Percentiles rank a stretch among this genome's conserved stretches.
These are phyloP conservation scores for Ditula angustiorana DNA, from an alignment of 2,888 invertebrate genomes.

Conservation along the genomic window DNA sequence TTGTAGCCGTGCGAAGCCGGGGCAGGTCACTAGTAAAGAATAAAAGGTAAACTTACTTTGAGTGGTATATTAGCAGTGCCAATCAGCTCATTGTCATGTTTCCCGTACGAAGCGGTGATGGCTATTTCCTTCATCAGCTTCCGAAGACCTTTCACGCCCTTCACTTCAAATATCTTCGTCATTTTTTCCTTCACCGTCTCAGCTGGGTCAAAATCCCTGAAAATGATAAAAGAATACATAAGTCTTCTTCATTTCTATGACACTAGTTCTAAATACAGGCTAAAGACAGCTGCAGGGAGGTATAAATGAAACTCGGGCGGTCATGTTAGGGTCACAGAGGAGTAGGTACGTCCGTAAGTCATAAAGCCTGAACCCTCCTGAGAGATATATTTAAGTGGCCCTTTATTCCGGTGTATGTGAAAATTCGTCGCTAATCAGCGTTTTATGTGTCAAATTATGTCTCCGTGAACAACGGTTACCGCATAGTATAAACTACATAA, in stretches of 20 bases:
- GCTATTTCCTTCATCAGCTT: slow-evolving; percentile 96
- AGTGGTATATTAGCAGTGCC: slow-evolving; percentile 94
- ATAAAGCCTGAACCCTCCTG: too few relatives aligned
- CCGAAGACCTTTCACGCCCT: slow-evolving; percentile 93
- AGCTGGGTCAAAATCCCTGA: slow-evolving; percentile 95
- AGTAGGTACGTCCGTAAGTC: too few relatives aligned
- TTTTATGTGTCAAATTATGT: too few relatives aligned
- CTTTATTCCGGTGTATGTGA: too few relatives aligned
- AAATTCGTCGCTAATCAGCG: too few relatives aligned
- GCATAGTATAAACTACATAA: too few relatives aligned
- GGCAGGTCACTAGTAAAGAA: not conserved
- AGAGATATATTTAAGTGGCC: too few relatives aligned
- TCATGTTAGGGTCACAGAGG: too few relatives aligned
- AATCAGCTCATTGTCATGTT: slow-evolving; percentile 97
- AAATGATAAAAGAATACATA: slow-evolving; percentile 45
- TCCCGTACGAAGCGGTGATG: slow-evolving; percentile 97
- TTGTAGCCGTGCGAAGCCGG: too few relatives aligned
- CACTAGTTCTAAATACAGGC: not conserved
- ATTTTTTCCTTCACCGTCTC: slow-evolving; percentile 95
- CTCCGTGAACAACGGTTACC: too few relatives aligned
- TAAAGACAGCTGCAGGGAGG: too few relatives aligned
- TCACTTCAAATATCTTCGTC: slow-evolving; percentile 93
- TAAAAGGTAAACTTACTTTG: slow-evolving; percentile 85
- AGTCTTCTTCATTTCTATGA: slow-evolving; percentile 1
- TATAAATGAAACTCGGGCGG: too few relatives aligned